phyloP scores from a whole-genome alignment of 2,888 invertebrate species.

The Agonopterix alstromeriana region DNA sequence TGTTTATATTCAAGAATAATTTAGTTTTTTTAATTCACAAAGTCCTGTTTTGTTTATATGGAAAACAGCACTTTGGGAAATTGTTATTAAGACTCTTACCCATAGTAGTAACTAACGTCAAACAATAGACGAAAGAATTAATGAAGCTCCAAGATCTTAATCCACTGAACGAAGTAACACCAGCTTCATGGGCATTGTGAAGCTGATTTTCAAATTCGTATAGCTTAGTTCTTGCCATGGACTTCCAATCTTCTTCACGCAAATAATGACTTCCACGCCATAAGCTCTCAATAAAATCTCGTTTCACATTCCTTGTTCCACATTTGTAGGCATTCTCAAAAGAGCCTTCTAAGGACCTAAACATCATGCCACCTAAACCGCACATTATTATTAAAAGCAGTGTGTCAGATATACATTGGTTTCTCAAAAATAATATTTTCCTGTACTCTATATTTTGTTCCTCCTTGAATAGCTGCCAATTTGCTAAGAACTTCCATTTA shows the following conservation, averaged over 20 bases:
- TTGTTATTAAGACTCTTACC: conserved; percentile 77
- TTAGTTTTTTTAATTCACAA: no score
- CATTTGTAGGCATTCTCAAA: conserved; percentile 93
- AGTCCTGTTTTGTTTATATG: background rate
- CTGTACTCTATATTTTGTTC: conserved; percentile 76
- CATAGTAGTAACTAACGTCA: conserved; percentile 92
- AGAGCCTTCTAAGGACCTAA: conserved; percentile 89
- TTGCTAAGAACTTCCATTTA: conserved; percentile 54
- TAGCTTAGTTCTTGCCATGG: conserved; percentile 86
- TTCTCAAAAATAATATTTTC: conserved; percentile 74
- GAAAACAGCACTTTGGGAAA: conserved; percentile 6
- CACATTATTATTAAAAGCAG: conserved; percentile 83
- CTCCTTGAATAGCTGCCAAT: conserved; percentile 77
- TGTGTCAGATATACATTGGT: conserved; percentile 81
- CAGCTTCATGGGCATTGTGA: conserved; percentile 89
- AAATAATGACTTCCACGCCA: conserved; percentile 89
- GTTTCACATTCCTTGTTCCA: conserved; percentile 89
- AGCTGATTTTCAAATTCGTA: conserved; percentile 92
- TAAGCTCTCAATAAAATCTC: conserved; percentile 89
- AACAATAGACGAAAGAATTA: conserved; percentile 90
- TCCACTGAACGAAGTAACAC: conserved; percentile 89
- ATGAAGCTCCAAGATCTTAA: conserved; percentile 92
- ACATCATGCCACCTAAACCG: conserved; percentile 87
- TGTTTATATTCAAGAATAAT: no score
- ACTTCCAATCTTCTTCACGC: conserved; percentile 93